phyloP scores from a whole-genome alignment of 2,113 vertebrate species.

The Caranx ignobilis region DNA sequence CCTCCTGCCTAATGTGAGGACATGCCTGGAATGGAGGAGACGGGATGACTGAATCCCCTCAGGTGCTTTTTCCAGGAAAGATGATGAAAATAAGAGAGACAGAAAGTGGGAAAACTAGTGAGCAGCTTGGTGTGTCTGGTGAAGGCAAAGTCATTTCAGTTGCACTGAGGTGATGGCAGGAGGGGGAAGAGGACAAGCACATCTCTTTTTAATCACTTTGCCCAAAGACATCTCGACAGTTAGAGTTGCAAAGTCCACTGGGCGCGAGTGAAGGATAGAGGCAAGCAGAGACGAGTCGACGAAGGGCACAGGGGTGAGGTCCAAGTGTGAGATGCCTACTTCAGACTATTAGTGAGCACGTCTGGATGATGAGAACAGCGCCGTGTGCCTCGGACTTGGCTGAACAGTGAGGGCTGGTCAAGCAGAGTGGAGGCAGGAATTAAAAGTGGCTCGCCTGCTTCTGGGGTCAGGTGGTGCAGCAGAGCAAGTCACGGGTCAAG shows the following conservation, averaged over 20 bases:
- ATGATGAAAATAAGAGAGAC: conserved; percentile 24
- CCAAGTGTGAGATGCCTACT: conserved; percentile 22
- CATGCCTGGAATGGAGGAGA: conserved; percentile 18
- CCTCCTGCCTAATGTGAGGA: conserved; percentile 12
- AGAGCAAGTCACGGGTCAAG: neutral
- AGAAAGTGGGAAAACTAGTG: conserved; percentile 10
- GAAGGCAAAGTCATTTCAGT: conserved; percentile 43
- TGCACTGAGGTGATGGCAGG: neutral
- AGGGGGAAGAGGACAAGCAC: conserved; percentile 14
- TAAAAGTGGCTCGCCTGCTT: conserved; percentile 9
- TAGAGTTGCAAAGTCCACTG: conserved; percentile 31
- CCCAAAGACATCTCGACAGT: conserved; percentile 58
- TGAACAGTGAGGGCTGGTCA: conserved; percentile 7
- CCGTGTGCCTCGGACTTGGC: neutral
- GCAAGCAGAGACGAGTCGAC: neutral
- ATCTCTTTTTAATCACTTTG: conserved; percentile 65
- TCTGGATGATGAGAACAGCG: neutral
- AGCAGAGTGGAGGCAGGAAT: conserved; percentile 5
- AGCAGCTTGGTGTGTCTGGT: conserved; percentile 28
- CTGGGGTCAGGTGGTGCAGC: neutral
- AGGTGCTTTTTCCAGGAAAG: conserved; percentile 32
- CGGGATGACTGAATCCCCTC: conserved; percentile 26
- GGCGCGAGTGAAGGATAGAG: conserved; percentile 24
- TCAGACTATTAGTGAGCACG: conserved; percentile 5
- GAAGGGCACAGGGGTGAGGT: neutral